Evolutionary conservation across 2,888 invertebrate genomes (phyloP).

Genomic region (Sycophila texana): DNA sequence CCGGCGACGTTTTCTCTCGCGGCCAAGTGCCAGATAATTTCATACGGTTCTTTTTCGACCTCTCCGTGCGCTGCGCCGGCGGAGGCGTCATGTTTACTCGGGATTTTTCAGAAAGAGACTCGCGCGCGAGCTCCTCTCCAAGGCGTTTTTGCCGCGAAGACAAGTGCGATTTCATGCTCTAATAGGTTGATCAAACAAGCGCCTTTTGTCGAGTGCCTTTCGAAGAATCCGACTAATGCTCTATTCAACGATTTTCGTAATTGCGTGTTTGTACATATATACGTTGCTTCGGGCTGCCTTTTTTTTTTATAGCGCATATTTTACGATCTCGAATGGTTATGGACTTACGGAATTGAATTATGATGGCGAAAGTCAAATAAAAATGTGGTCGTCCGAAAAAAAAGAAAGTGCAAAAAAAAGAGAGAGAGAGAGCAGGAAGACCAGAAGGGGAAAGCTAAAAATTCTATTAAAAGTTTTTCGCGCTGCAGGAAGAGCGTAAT

Average conservation of each 20-base stretch:
- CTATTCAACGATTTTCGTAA: no score
- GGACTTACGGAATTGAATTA: not conserved
- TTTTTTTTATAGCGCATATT: no score
- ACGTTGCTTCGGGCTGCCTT: no score
- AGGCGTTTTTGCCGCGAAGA: slow-evolving; percentile 17
- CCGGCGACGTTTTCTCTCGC: slow-evolving; percentile 17
- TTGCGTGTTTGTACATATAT: no score
- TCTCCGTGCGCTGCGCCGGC: not conserved
- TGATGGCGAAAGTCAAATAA: not conserved
- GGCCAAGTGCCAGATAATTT: slow-evolving; percentile 55
- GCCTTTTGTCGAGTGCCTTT: slow-evolving; percentile 25
- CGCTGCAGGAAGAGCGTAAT: slow-evolving; percentile 20
- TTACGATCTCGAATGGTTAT: not conserved
- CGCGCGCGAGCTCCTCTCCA: slow-evolving; percentile 7
- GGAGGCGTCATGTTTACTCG: slow-evolving; percentile 46
- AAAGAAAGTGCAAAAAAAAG: not conserved
- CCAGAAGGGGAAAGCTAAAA: not conserved
- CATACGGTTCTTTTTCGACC: slow-evolving; percentile 43
- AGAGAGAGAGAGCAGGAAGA: not conserved
- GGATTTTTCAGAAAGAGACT: slow-evolving; percentile 31
- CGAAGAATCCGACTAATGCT: not conserved
- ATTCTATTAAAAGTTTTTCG: slow-evolving; percentile 41
- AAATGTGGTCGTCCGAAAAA: not conserved
- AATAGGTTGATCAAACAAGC: slow-evolving; percentile 31
- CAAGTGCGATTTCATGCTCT: slow-evolving; percentile 45